These are phyloP conservation scores for Chironomus riparius DNA, from an alignment of 2,888 invertebrate genomes.

Conservation along the genomic window DNA sequence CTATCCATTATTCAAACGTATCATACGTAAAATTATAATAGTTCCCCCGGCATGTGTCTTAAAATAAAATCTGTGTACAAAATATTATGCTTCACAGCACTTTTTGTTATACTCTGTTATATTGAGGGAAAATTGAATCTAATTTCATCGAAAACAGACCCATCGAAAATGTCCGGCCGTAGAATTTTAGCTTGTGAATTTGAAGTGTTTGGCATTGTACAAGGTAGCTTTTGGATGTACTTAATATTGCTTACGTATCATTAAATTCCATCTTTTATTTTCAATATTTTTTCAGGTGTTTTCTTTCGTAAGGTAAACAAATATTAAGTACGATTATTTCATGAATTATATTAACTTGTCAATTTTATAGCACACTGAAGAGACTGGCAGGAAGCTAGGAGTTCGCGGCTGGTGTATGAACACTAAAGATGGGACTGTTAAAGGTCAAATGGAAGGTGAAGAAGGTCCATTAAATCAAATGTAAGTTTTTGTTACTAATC, in stretches of 20 bases:
- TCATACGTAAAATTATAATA: neutral
- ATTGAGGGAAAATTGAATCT: constrained; percentile 16
- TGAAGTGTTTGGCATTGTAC: constrained; percentile 44
- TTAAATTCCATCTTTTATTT: neutral
- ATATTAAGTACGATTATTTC: constrained; percentile 15
- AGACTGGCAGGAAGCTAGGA: constrained; percentile 48
- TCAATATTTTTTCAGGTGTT: constrained; percentile 36
- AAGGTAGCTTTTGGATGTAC: constrained; percentile 36
- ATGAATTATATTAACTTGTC: constrained; percentile 1
- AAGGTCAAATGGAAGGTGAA: constrained; percentile 53
- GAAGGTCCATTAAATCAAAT: constrained; percentile 48
- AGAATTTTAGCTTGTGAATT: constrained; percentile 33
- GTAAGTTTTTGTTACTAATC: constrained; percentile 37
- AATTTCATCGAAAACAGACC: neutral
- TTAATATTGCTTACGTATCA: neutral
- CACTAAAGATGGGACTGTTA: constrained; percentile 51
- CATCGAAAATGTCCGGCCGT: neutral
- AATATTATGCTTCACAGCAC: neutral
- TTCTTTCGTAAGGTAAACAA: constrained; percentile 43
- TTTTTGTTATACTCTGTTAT: constrained; percentile 7
- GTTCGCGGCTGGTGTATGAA: constrained; percentile 62
- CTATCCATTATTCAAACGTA: neutral
- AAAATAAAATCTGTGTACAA: constrained; percentile 18
- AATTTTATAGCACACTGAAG: constrained; percentile 49
- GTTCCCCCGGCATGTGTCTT: neutral